Evolutionary conservation across 1,140 invertebrate genomes (phyloP), one percentile per base, ranked within the genome.

Genomic region (Sycobia sp.): DNA sequence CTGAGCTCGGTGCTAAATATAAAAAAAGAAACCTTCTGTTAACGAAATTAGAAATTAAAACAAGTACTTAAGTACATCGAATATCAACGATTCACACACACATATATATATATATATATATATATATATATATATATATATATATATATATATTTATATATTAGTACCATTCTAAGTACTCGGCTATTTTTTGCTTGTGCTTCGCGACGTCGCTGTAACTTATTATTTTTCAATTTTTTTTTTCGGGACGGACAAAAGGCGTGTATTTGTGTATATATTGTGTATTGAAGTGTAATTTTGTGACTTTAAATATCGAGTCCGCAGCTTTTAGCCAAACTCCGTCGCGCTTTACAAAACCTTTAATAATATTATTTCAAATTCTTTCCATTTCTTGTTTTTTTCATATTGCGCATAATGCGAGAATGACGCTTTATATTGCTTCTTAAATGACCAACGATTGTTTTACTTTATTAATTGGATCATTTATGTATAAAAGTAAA

Each of bases 221-320:
- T 49, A 41, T 9, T 65, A 54, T 49, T 59, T 67, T 72, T 70
- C 68, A 57, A 69, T 71, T 73, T 61, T 39, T n/a, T n/a, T n/a
- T 29, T 71, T 66, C 70, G 65, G 70, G 68, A 73, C 71, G 70
- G 71, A 73, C 65, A 62, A 67, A 70, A 70, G 66, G 62, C 62
- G 62, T 58, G 32, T 34, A 10, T 43, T n/a, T n/a, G 9, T 56
- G 10, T 32, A 9, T 56, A n/a, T n/a, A n/a, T n/a, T n/a, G n/a
- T n/a, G n/a, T n/a, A n/a, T n/a, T n/a, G n/a, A n/a, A n/a, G n/a
- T n/a, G n/a, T n/a, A n/a, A n/a, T n/a, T n/a, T n/a, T n/a, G n/a
- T n/a, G n/a, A n/a, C n/a, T n/a, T n/a, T n/a, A 22, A 46, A 2
- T 36, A 18, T 49, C 38, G 22, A 44, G 39, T 8, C 20, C 20